Base-by-base conservation (phyloP, 2,113 vertebrate genomes). In the Tragelaphus strepsiceros region DNA sequence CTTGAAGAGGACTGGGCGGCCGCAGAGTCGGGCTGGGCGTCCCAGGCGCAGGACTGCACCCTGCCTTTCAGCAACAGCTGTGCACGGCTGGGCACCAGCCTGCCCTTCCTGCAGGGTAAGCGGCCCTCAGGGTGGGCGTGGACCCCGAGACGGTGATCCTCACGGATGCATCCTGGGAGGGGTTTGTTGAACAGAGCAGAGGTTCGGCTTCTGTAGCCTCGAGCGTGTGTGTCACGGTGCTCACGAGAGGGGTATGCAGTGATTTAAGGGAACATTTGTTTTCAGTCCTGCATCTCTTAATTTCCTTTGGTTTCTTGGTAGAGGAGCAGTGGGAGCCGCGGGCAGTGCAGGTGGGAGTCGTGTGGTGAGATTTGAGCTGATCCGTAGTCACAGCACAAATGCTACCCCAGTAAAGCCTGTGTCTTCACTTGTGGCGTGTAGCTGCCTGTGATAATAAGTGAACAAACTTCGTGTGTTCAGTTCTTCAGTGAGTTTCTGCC, bases 31-130 rank as follows among this genome's bases (percentile, higher is more conserved):
- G 95, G 94, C 54, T 97, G 98, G 97, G 99, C 98, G 85, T 97
- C 98, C 71, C 98, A 95, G 86, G 98, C 98, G 54, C 98, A 98
- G 97, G 98, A 98, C 85, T 97, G 99, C 78, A 97, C 98, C n/a
- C 97, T 99, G 96, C 99, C 98, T 43, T 99, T 99, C 98, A 99
- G 99, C 30, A 99, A 99, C 19, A 99, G 99, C 94, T 99, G 99
- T 97, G 98, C 99, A 93, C 99, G 98, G 90, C 98, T 99, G 98
- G 99, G 99, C 98, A 99, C 99, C 30, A 97, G 98, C 97, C 98
- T 99, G 93, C 98, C 99, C 19, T 99, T 99, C 97, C 99, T 99
- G 86, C 99, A 99, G 92, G 99, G 99, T 99, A 99, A 99, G 98
- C 58, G 32, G 90, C 97, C 99, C 99, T 88, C 98, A 99, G 91